These are phyloP conservation scores for Malthinus seriepunctatus DNA, from an alignment of 2,888 invertebrate species.

Conservation along the genomic window DNA sequence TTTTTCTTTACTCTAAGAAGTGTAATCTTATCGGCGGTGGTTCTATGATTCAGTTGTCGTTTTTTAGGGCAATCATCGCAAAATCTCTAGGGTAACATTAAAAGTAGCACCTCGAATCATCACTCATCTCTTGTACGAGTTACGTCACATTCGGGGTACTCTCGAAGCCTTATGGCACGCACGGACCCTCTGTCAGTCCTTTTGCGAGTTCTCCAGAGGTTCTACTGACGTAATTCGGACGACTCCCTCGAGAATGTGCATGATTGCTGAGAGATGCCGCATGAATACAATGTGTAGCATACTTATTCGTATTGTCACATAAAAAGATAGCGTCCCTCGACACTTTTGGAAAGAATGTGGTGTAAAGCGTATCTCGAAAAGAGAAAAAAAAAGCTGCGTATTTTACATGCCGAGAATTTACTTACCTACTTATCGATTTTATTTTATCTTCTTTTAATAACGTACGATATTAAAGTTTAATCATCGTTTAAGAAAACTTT, in stretches of 20 bases:
- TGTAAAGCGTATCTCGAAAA: constrained; percentile 17
- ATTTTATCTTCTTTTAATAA: background rate
- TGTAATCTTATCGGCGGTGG: constrained; percentile 27
- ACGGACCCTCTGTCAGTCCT: constrained; percentile 36
- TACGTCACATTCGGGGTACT: constrained; percentile 42
- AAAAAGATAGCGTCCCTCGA: constrained; percentile 37
- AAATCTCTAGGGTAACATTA: constrained; percentile 51
- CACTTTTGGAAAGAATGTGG: constrained; percentile 19
- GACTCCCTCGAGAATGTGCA: constrained; percentile 49
- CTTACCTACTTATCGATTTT: constrained; percentile 15
- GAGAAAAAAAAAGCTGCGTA: constrained; percentile 16
- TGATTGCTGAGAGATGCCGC: constrained; percentile 53
- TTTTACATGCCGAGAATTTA: constrained; percentile 24
- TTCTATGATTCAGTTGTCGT: constrained; percentile 46
- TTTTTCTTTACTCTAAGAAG: constrained; percentile 9
- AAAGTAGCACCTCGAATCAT: constrained; percentile 47
- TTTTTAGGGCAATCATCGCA: constrained; percentile 49
- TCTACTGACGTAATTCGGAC: constrained; percentile 52
- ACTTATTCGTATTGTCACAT: constrained; percentile 49
- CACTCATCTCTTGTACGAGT: constrained; percentile 42
- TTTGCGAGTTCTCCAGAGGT: constrained; percentile 39
- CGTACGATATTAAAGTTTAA: background rate
- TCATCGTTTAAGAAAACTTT: background rate
- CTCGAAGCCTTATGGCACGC: constrained; percentile 48
- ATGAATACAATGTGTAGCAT: constrained; percentile 49